Evolutionary conservation across 2,113 vertebrate genomes (phyloP), one percentile per base, ranked within the genome.

Genomic region (Orycteropus afer): DNA sequence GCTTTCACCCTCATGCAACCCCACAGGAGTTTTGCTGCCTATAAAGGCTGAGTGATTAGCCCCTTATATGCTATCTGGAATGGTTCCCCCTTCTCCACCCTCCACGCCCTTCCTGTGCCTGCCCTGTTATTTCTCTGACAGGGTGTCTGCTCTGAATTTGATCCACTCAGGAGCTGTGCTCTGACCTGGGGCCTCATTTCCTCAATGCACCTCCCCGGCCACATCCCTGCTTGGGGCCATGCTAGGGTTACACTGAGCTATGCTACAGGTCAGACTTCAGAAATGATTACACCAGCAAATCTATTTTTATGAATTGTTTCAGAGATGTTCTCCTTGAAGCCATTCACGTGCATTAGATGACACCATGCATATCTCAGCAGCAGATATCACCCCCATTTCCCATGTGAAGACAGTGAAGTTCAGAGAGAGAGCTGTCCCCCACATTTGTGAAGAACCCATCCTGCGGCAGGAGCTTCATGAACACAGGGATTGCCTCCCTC

Each of bases 271-370:
- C 12, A 25, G 57, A 1, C 55, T n/a, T 63, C 42, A 53, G 67
- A 45, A 63, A 40, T 3, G 32, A n/a, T 7, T 11, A 2, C 18
- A 3, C 20, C 69, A 55, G 74, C 67, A 45, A 51, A 3, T 7
- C 27, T 55, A 3, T 22, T 45, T 61, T 47, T 18, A 25, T 23
- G 34, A 1, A 2, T 42, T n/a, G 81, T 49, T 69, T 59, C 76
- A 12, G 7, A 76, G 51, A 11, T 13, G 0, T n/a, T 69, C 45
- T 71, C 14, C 12, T 5, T 4, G 18, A 55, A 47, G 61, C 53
- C 82, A 55, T 37, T n/a, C 27, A 2, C 7, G 0, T 7, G 27
- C 0, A 0, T 29, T 22, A 49, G 15, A 23, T n/a, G 3, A 13
- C 51, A 15, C 25, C 10, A 1, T 14, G 9, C 15, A 42, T 6